Evolutionary conservation across 2,113 vertebrate genomes (phyloP).

Genomic region (Charina bottae): DNA sequence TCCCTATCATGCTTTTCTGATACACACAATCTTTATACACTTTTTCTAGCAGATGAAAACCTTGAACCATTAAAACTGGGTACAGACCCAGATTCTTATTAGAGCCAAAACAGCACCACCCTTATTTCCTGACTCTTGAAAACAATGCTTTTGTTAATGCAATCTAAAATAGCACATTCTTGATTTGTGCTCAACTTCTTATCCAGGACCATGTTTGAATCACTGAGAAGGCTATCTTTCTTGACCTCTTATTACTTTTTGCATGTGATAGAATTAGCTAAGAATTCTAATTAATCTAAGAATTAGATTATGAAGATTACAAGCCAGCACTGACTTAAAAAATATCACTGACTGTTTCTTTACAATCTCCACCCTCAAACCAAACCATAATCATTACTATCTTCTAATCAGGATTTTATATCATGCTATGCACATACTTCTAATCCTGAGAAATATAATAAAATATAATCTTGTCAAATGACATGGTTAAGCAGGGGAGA

Average conservation of each 20-base stretch:
- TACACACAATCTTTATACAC: background rate
- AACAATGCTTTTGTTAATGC: constrained; percentile 20
- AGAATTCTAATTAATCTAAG: too few species aligned
- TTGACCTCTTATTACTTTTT: background rate
- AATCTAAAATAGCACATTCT: constrained; percentile 16
- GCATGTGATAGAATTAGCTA: background rate
- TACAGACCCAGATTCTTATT: background rate
- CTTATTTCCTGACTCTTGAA: constrained; percentile 1
- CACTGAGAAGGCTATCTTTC: background rate
- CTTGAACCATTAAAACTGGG: background rate
- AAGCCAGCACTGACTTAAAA: background rate
- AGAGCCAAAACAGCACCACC: background rate
- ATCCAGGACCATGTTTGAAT: background rate
- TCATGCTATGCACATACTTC: background rate
- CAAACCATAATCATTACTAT: background rate
- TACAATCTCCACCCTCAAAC: background rate
- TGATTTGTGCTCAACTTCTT: background rate
- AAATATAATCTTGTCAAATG: background rate
- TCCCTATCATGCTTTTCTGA: background rate
- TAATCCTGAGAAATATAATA: background rate
- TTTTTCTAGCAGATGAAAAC: background rate
- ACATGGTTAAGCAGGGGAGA: background rate
- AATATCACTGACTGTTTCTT: background rate
- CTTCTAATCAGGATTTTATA: background rate
- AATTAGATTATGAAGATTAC: background rate